Evolutionary conservation across 2,113 vertebrate genomes (phyloP), one percentile per base, ranked within the genome.

Genomic region (Catharus fuscescens): DNA sequence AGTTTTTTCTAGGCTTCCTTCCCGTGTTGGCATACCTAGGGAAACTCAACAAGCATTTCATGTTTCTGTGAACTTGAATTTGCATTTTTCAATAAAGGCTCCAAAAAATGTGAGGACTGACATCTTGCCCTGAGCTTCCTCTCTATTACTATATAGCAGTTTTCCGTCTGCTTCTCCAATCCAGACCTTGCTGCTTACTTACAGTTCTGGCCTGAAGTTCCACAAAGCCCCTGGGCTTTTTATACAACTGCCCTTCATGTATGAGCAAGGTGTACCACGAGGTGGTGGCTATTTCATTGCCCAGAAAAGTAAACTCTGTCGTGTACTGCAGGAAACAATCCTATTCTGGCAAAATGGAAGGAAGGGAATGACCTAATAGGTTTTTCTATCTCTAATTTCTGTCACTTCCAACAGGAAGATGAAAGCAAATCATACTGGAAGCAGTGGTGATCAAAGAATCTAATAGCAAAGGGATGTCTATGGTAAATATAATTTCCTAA

Each of bases 321-420:
- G 6, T 8, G 2, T 9, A 34, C 10, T 19, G 9, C 16, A 91
- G 16, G 21, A 66, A 78, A 44, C 0, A 1, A 36, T 23, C 7
- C 1, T 14, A 18, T 34, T 85, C 26, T 65, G 24, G 7, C 6
- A 53, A 85, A 65, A 76, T 8, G 3, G 38, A 66, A 87, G 74
- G 21, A 57, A 73, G 7, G 3, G 24, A 90, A 67, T 8, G 44
- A 45, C 21, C 21, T 18, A 29, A 17, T 7, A 2, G 5, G 4
- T 1, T 71, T 47, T 78, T 52, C 31, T 71, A 1, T 11, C 10
- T 77, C 18, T 86, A 34, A 42, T 56, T 84, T 74, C 34, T 92
- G 47, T 66, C 0, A 1, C 15, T 81, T 71, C 18, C 28, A 44
- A 40, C 5, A 6, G 60, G 47, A 78, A 71, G 21, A 77, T 36